Evolutionary conservation across 1,140 invertebrate genomes (phyloP), one percentile per base, ranked within the genome.

Genomic region (Cotesia chilonis): DNA sequence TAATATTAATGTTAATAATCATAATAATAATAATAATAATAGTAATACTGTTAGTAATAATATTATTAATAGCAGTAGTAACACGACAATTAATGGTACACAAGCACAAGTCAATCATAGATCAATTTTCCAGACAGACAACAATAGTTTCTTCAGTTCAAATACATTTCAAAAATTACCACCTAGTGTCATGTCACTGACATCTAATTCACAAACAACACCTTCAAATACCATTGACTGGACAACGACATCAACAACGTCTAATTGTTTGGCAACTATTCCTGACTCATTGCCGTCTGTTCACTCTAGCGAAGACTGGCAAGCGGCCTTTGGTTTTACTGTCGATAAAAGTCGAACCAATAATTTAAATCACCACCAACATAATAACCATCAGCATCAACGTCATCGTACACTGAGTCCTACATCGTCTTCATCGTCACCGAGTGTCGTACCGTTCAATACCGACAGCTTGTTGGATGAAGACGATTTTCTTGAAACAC

Each of bases 81-180:
- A 14, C 14, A 47, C 41, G 41, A 54, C 65, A 12, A 35, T 74
- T 17, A 85, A 83, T 66, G 81, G 83, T 71, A 77, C 79, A 70
- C 85, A 86, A 77, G 79, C 82, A 74, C 84, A 82, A 74, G 79
- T 86, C 61, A 86, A 83, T 76, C 84, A 86, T 76, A 82, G 85
- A 71, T 86, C 86, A 52, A 84, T 88, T 76, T 87, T 89, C 82
- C 88, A 88, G 79, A 82, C 85, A 64, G 88, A 89, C 80, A 89
- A 89, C 82, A 88, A 89, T 77, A 88, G 88, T 79, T 89, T 89
- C 81, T 89, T 89, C 80, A 89, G 87, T 76, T 87, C 87, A 17
- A 88, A 88, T 71, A 88, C 80, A 73, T 88, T 88, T 77, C 87
- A 88, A 73, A 88, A 88, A 85, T 82, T 88, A 74, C 77, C 41